Evolutionary conservation across 35 echinoderm and acorn worm genomes (phyloP).

Genomic region (Lytechinus pictus): DNA sequence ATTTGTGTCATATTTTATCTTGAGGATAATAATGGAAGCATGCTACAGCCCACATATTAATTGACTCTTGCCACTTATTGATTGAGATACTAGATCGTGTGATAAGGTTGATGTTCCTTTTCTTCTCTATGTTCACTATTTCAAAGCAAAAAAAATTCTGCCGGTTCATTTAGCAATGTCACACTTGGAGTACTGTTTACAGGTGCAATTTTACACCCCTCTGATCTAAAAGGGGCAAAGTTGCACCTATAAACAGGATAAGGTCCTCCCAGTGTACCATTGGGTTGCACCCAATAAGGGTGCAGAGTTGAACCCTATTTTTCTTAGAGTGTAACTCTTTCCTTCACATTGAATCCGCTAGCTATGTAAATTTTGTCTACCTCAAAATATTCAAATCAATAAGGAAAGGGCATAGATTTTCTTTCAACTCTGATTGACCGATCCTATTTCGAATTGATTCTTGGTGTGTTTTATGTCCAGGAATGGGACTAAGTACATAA

Average conservation of each 20-base stretch:
- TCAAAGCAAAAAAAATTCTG: too few relatives aligned
- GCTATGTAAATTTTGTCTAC: neutral
- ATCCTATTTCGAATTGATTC: too few relatives aligned
- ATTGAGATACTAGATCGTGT: neutral
- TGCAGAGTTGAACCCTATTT: neutral
- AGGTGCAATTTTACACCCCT: too few relatives aligned
- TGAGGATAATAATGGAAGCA: neutral
- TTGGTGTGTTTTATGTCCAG: neutral
- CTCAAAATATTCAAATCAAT: neutral
- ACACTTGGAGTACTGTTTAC: too few relatives aligned
- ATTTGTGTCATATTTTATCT: neutral
- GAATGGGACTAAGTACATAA: neutral
- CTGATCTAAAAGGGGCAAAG: too few relatives aligned
- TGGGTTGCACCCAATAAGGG: too few relatives aligned
- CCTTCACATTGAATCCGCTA: neutral
- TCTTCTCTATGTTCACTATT: too few relatives aligned
- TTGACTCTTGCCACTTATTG: neutral
- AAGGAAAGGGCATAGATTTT: neutral
- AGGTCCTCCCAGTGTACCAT: too few relatives aligned
- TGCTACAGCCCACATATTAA: neutral
- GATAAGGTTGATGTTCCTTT: neutral
- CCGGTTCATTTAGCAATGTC: too few relatives aligned
- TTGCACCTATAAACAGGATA: too few relatives aligned
- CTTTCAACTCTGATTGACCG: too few relatives aligned
- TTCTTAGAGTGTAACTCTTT: neutral